These are phyloP conservation scores for Ennomos erosarius DNA, from an alignment of 2,888 invertebrate genomes.

Conservation along the genomic window DNA sequence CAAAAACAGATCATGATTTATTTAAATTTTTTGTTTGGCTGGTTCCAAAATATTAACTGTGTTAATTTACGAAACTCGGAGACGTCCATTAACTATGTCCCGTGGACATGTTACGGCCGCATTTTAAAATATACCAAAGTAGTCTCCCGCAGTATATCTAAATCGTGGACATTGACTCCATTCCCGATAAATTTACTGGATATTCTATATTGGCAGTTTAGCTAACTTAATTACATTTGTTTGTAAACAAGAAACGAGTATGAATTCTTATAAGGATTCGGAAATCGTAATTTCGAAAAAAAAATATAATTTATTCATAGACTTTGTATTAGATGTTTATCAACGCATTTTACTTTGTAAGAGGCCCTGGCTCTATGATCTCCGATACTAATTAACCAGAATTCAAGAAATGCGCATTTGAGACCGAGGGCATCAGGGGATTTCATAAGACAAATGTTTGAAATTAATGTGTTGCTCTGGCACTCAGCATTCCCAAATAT, in stretches of 20 bases:
- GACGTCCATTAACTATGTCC: constrained; percentile 61
- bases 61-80: constrained; percentile 53
- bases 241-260: too few species aligned
- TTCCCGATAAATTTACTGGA: constrained; percentile 24
- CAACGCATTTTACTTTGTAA: background rate
- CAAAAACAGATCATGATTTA: constrained; percentile 30
- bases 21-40: constrained; percentile 38
- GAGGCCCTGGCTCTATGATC: constrained; percentile 2
- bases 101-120: constrained; percentile 67
- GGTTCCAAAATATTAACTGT: constrained; percentile 40
- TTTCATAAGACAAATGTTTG: constrained; percentile 28
- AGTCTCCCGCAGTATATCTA: constrained; percentile 44
- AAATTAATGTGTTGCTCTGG: constrained; percentile 28
- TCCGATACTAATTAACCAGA: constrained; percentile 20
- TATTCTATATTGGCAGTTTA: background rate
- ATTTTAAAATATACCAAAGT: constrained; percentile 61
- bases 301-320: too few species aligned
- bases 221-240: too few species aligned
- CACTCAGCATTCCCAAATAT: constrained; percentile 59
- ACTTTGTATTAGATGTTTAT: background rate
- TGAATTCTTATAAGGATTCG: too few species aligned
- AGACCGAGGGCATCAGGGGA: constrained; percentile 15
- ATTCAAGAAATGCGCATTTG: constrained; percentile 20
- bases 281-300: too few species aligned
- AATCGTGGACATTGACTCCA: constrained; percentile 13